phyloP scores from a whole-genome alignment of 2,113 vertebrate genomes.

The Psilopogon haemacephalus region DNA sequence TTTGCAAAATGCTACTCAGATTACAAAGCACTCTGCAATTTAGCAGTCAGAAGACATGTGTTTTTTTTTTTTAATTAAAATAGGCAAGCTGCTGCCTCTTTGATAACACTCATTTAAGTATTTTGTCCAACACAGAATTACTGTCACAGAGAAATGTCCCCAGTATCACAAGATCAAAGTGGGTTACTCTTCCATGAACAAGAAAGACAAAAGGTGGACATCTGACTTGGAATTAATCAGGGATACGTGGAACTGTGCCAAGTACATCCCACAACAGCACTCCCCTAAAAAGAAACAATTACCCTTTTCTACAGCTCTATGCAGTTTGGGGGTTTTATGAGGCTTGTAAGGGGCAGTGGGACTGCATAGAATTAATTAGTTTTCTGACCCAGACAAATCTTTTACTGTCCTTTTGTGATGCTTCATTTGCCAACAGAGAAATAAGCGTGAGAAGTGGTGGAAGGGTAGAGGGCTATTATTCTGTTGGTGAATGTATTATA shows the following conservation, averaged over 20 bases:
- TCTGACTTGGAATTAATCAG: background rate
- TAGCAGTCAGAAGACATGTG: background rate
- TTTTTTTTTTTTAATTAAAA: too few species aligned
- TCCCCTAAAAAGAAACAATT: background rate
- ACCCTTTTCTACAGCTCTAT: background rate
- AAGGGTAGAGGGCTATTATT: background rate
- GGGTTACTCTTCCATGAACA: background rate
- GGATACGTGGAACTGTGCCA: background rate
- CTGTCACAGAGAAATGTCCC: background rate
- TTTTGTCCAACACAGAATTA: background rate
- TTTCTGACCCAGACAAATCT: background rate
- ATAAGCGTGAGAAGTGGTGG: background rate
- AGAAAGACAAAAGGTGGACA: background rate
- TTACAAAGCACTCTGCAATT: background rate
- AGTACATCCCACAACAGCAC: background rate
- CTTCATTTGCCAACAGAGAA: background rate
- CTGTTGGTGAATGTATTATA: background rate
- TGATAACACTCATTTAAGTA: background rate
- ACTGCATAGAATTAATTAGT: background rate
- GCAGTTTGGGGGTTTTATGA: background rate
- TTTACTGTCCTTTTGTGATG: background rate
- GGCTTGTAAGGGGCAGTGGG: background rate
- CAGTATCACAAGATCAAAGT: rapidly evolving
- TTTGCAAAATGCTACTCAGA: background rate
- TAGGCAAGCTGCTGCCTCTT: background rate